Evolutionary conservation across 92 coral and sea anemone genomes (phyloP), one percentile per base, ranked within the genome.

Genomic region (Porites evermanni): DNA sequence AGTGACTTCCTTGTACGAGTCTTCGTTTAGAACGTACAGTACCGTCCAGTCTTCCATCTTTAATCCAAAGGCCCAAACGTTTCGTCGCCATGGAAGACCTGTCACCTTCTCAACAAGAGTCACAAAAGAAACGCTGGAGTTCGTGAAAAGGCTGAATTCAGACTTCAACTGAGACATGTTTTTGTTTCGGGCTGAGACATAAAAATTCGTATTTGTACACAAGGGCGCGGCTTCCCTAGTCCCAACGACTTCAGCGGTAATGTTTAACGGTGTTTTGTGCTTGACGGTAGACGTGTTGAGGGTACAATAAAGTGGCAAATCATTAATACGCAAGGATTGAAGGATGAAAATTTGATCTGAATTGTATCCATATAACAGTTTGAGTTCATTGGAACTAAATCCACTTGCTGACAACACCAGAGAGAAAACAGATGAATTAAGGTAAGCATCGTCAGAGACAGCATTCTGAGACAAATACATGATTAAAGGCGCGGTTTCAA

Each of bases 71-170:
- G 88, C 83, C 72, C 79, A 83, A 14, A 79, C 92, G 75, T 74
- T 94, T 64, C 47, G 70, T 20, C 97, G 89, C 97, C 97, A 94
- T 53, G 93, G 75, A 20, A 87, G 89, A 2, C 85, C 84, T 1
- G 93, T 84, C 47, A 89, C 88, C 38, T 38, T 21, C 54, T 94
- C 97, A 1, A 78, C 83, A 8, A 94, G 88, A 24, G 81, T 75
- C 85, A 94, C 88, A 12, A 92, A 80, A 17, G 98, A 79, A 8
- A 78, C 77, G 24, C 82, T 83, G 8, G 77, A 17, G 83, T 91
- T 92, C 26, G 77, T 26, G 53, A 92, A 53, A 6, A 59, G 60
- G 54, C 80, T 56, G 53, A 87, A 83, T 2, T 80, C 86, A 71
- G 88, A 69, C 71, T 83, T 80, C 12, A 80, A 84, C 16, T 58